Evolutionary conservation across 2,797 vertebrate genomes (phyloP).

Genomic region (Gallinago stenura): DNA sequence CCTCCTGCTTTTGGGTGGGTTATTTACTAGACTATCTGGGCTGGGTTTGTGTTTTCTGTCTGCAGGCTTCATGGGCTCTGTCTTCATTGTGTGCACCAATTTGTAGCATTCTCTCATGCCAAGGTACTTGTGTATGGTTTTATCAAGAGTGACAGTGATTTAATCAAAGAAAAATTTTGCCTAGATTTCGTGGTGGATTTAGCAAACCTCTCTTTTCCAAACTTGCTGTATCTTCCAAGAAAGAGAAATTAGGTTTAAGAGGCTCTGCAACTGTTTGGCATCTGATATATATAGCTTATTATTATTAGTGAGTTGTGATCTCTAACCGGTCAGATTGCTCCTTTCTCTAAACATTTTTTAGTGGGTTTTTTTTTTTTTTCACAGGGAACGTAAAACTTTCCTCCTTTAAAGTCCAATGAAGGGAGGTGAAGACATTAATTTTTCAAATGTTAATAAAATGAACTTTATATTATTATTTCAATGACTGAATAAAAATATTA

Average conservation of each 20-base stretch:
- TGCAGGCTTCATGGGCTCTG: neutral
- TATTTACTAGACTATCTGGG: neutral
- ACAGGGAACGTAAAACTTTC: constrained; percentile 54
- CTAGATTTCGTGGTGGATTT: constrained; percentile 39
- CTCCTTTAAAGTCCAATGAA: constrained; percentile 48
- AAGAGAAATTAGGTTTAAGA: constrained; percentile 60
- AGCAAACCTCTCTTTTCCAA: constrained; percentile 38
- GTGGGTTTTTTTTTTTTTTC: constrained; percentile 41
- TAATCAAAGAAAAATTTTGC: constrained; percentile 44
- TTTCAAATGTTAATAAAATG: constrained; percentile 67
- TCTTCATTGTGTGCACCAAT: neutral
- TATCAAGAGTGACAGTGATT: constrained; percentile 38
- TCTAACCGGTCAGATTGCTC: constrained; percentile 47
- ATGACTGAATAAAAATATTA: constrained; percentile 66
- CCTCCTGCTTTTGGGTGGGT: neutral
- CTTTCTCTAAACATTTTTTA: constrained; percentile 60
- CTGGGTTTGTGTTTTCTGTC: neutral
- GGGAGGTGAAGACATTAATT: constrained; percentile 61
- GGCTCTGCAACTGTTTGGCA: constrained; percentile 72
- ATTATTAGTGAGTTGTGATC: constrained; percentile 66
- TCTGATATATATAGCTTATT: constrained; percentile 55
- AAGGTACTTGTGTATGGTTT: constrained; percentile 11
- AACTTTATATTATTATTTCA: constrained; percentile 70
- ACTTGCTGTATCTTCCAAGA: constrained; percentile 34
- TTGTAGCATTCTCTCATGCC: neutral